Conservation (phyloP, 2,888 invertebrate species). For the Phyto melanocephala region DNA sequence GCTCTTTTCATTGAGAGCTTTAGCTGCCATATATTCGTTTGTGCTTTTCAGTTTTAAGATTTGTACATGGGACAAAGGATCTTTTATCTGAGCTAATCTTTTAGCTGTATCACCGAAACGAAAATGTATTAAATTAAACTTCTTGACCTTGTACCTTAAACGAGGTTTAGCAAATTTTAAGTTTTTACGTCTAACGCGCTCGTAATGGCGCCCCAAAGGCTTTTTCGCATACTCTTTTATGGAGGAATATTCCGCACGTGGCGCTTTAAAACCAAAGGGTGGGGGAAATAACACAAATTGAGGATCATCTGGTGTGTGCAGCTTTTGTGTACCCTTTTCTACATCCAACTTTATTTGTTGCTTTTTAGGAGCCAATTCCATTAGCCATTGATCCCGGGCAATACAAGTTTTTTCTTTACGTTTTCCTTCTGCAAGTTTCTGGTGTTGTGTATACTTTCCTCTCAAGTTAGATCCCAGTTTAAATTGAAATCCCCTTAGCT, state of each 20-base stretch:
- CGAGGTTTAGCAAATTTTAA: conserved; percentile 73
- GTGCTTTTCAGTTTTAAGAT: conserved; percentile 66
- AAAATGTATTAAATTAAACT: conserved; percentile 76
- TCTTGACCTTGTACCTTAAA: conserved; percentile 72
- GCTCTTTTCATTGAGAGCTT: conserved; percentile 65
- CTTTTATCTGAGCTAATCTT: conserved; percentile 12
- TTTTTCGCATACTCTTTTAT: conserved; percentile 69
- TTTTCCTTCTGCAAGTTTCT: conserved; percentile 67
- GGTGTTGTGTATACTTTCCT: conserved; percentile 72
- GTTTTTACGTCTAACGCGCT: conserved; percentile 71
- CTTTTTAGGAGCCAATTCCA: conserved; percentile 71
- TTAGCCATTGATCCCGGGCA: conserved; percentile 76
- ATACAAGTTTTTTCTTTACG: conserved; percentile 73
- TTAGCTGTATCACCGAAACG: conserved; percentile 66
- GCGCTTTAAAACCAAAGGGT: conserved; percentile 62
- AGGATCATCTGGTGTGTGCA: conserved; percentile 72
- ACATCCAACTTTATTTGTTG: conserved; percentile 71
- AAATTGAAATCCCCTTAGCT: conserved; percentile 76
- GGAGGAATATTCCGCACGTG: conserved; percentile 56
- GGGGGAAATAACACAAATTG: conserved; percentile 72
- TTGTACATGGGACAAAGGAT: not conserved
- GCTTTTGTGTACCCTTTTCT: conserved; percentile 70
- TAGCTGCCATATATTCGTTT: conserved; percentile 70
- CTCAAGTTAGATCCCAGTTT: conserved; percentile 73
- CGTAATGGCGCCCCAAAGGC: conserved; percentile 73